Base-by-base conservation (phyloP, 1,140 invertebrate genomes). In the Cylas formicarius region DNA sequence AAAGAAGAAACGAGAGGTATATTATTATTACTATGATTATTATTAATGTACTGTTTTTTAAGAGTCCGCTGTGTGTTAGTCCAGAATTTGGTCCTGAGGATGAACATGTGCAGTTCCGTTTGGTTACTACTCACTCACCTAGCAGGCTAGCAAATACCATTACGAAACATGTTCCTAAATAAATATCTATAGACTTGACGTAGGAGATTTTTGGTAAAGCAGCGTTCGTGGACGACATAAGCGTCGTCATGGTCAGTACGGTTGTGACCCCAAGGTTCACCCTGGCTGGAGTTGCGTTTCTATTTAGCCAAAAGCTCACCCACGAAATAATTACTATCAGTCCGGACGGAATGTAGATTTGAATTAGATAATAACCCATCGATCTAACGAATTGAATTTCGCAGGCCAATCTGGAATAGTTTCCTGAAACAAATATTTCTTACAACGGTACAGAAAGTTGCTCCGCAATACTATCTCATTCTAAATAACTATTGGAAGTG, bases 321-420 rank as follows among this genome's bases (percentile, higher is more conserved):
- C 94, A 97, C 56, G 90, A 95, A 73, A 97, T 96, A 70, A 96
- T 94, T 69, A 98, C 94, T 72, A 98, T 97, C 66, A 98, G 82
- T 67, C 90, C 88, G 66, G 92, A 95, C 56, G 94, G 94, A 73
- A 97, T 95, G 77, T 97, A 97, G 69, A 97, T 97, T 75, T 98
- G 95, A 73, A 97, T 97, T 61, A 97, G 76, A 76, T 98, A 97
- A 79, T 97, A 97, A 60, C 94, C 94, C 86, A 97, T 93, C 60
- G 90, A 95, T 51, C 94, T 82, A 47, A 92, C 90, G 72, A 98
- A 94, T 72, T 95, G 90, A 67, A 98, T 94, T 75, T 96, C 90
- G 73, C 90, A 94, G 48, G 91, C 89, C 76, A 98, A 74, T 62
- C 94, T 81, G 58, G 93, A 97, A 73, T 97, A 97, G 74, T 97